A percentile compares a stretch with the other conserved stretches of the same genome.
These are phyloP conservation scores for Tapera naevia DNA, from an alignment of 2,797 vertebrate genomes.

Conservation along the genomic window DNA sequence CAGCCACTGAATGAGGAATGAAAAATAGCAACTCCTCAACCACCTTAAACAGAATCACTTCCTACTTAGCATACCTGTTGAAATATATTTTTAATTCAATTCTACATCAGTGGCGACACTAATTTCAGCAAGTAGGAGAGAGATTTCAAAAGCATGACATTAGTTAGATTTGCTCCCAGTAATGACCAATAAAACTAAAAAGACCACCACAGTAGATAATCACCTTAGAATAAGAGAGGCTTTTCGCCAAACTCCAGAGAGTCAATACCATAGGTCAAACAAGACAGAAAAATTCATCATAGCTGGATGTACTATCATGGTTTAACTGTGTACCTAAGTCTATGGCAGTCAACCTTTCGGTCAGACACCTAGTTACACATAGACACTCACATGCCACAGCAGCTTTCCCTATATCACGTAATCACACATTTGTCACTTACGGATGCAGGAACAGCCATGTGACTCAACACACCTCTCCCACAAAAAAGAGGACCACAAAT, in stretches of 20 bases:
- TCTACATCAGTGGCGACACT: neutral
- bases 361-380: neutral
- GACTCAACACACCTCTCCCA: accelerated
- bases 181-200: neutral
- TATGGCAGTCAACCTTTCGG: neutral
- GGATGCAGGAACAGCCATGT: neutral
- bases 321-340: neutral
- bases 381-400: neutral
- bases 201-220: neutral
- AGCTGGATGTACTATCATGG: neutral
- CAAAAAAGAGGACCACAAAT: neutral
- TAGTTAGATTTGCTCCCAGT: conserved; percentile 10
- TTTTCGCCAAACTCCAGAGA: neutral
- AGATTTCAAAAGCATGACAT: conserved; percentile 32
- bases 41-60: conserved; percentile 42
- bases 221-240: neutral
- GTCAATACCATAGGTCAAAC: neutral
- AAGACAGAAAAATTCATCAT: neutral
- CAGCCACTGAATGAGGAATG: conserved; percentile 60
- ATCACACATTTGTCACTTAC: neutral
- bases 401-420: neutral
- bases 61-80: conserved; percentile 54
- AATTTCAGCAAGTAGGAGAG: conserved; percentile 9
- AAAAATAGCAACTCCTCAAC: conserved; percentile 68
- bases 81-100: conserved; percentile 52